Conservation (phyloP, 1,140 invertebrate species). For the Mercenaria mercenaria region DNA sequence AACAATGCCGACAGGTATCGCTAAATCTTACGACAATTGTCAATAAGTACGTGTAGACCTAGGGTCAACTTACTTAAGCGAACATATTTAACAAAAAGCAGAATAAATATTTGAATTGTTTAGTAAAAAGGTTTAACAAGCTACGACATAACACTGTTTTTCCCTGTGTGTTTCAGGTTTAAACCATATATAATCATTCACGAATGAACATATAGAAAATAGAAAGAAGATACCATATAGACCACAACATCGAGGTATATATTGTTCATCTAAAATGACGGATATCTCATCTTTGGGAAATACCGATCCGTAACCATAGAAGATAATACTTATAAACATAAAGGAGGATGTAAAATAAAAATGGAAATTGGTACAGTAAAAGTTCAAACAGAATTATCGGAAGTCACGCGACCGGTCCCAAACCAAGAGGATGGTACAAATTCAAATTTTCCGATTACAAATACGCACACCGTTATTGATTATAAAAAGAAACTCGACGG, state of each 20-base stretch:
- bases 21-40: neutral
- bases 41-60: neutral
- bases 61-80: neutral
- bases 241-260: no score
- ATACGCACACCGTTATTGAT: neutral
- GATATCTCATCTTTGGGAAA: no score
- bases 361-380: neutral
- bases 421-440: neutral
- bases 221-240: no score
- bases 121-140: no score
- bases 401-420: neutral
- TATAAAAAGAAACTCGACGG: neutral
- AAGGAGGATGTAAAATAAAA: conserved; percentile 1
- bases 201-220: no score
- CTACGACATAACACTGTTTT: no score
- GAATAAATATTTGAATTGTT: neutral
- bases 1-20: neutral
- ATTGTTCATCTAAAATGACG: no score
- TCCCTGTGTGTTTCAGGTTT: no score
- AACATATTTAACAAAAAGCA: neutral
- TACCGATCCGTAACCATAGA: no score
- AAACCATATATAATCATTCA: no score
- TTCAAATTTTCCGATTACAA: neutral
- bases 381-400: neutral
- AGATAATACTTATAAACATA: neutral